phyloP scores from a whole-genome alignment of 2,113 vertebrate species.

The Macrotis lagotis region DNA sequence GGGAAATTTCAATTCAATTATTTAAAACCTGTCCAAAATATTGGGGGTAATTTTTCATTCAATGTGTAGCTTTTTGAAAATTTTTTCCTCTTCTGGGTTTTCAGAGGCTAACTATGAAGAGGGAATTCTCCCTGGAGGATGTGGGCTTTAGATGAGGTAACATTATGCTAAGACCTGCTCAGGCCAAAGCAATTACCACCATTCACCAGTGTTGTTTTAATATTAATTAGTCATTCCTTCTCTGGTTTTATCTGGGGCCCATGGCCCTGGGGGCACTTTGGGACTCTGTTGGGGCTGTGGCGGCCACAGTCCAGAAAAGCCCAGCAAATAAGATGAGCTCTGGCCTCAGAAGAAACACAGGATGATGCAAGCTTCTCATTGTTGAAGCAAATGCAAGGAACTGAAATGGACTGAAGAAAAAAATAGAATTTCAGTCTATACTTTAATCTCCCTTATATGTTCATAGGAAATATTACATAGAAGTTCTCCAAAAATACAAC shows the following conservation, averaged over 20 bases:
- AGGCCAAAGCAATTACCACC: slow-evolving; percentile 66
- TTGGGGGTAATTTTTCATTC: background rate
- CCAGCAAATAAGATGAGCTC: slow-evolving; percentile 48
- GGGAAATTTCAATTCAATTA: background rate
- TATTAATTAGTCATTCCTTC: slow-evolving; percentile 67
- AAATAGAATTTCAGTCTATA: background rate
- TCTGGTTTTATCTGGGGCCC: slow-evolving; percentile 25
- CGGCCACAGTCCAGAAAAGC: slow-evolving; percentile 55
- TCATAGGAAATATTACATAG: background rate
- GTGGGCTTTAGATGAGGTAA: background rate
- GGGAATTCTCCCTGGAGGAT: slow-evolving; percentile 46
- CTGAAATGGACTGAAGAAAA: background rate
- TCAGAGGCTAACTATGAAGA: background rate
- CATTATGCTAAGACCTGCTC: background rate
- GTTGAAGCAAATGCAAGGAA: background rate
- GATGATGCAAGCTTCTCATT: slow-evolving; percentile 42
- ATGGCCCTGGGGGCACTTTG: background rate
- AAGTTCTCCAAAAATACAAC: background rate
- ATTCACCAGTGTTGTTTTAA: slow-evolving; percentile 41
- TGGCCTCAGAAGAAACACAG: slow-evolving; percentile 2
- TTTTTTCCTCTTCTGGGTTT: background rate
- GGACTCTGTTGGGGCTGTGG: background rate
- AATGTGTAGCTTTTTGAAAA: background rate
- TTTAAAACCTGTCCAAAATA: background rate
- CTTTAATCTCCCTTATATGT: background rate